Conservation (phyloP, 2,113 vertebrate genomes). For the Dasyprocta punctata region DNA sequence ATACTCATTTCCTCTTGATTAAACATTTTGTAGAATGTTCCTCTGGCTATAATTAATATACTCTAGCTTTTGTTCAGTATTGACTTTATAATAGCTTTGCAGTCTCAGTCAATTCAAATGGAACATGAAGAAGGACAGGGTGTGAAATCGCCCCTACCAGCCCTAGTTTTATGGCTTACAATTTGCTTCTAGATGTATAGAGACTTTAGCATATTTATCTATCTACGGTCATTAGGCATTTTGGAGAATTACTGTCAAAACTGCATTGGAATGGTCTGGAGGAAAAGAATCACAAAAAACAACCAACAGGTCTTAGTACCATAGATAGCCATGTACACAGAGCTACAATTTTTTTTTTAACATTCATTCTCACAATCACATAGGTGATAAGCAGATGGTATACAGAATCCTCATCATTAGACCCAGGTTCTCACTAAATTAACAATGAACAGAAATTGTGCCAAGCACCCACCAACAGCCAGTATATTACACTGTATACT, state of each 20-base stretch:
- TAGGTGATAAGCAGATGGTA: neutral
- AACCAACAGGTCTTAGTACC: neutral
- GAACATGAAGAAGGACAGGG: neutral
- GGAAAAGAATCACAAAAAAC: neutral
- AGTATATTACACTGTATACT: neutral
- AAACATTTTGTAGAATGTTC: neutral
- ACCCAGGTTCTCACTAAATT: neutral
- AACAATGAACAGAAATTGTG: neutral
- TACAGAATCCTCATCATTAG: neutral
- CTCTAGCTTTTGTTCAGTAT: neutral
- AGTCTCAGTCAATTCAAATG: constrained; percentile 10
- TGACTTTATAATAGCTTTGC: neutral
- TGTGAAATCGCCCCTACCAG: neutral
- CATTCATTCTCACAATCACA: neutral
- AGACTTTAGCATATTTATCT: neutral
- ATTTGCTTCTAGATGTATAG: neutral
- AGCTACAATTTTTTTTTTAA: neutral
- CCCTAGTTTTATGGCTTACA: neutral
- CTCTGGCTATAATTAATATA: constrained; percentile 51
- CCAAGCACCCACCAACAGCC: neutral
- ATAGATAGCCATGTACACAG: neutral
- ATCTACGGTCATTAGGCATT: neutral
- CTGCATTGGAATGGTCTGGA: neutral
- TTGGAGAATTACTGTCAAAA: neutral
- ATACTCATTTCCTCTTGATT: neutral